Evolutionary conservation across 2,113 vertebrate species (phyloP), one percentile per base, ranked within the genome.

Genomic region (Oncorhynchus kisutch): DNA sequence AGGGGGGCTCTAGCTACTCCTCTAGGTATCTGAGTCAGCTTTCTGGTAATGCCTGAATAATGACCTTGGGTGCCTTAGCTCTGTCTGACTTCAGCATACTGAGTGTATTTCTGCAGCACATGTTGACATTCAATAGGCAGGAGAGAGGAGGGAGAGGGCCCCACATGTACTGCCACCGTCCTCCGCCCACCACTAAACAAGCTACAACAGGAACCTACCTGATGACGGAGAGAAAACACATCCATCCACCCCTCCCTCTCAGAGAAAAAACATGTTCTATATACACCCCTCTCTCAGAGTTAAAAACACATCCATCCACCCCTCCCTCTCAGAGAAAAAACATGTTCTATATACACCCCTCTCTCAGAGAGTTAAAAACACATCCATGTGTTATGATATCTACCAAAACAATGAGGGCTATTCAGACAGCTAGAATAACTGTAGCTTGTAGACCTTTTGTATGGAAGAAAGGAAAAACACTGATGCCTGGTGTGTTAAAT

Each of bases 51-150:
- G 73, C 77, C 74, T 69, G 78, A 90, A 88, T 86, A 90, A 88
- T 86, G 87, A 91, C 88, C 88, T 91, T 90, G 89, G 74, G 75
- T 39, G 79, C 80, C 86, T 88, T 8, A 62, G 20, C 82, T 85
- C 77, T 78, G 85, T 80, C 78, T 87, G 85, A 91, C 84, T 74
- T 77, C 74, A 86, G 79, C 83, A 73, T n/a, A 45, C 39, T 45
- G 9, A 11, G 2, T 3, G 86, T 85, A 87, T 88, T 91, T 88
- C 73, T 88, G 85, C 85, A 68, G 80, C 8, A 70, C 80, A 75
- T 93, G 92, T 92, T 94, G 92, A 93, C 90, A 91, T 91, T 92
- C 87, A 91, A 90, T 87, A 92, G 82, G 87, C 88, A 85, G 81
- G 70, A 81, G 84, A 84, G 77, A 85, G 49, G 14, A 51, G 49